A percentile compares a stretch with the other conserved stretches of the same genome.
Conservation (phyloP, 2,113 vertebrate species). For the Myiagra hebetior region DNA sequence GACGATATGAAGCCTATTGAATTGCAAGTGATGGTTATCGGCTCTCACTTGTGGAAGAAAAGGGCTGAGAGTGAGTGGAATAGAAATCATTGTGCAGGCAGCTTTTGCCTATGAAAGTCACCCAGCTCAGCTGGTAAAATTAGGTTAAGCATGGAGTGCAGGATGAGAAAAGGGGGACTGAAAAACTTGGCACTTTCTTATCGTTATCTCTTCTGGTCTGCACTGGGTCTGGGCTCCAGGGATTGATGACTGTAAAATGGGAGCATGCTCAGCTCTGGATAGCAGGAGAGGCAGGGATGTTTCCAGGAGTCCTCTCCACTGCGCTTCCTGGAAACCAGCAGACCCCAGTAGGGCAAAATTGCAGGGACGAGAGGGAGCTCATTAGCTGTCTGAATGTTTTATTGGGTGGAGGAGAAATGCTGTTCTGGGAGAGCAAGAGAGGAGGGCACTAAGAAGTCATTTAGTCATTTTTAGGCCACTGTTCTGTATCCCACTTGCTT, state of each 20-base stretch:
- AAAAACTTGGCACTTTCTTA: not conserved
- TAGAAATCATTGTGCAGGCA: constrained; percentile 1
- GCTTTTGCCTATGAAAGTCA: constrained; percentile 9
- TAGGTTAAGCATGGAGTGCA: not conserved
- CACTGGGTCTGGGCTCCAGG: not conserved
- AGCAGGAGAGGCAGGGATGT: not conserved
- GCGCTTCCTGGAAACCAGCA: not conserved
- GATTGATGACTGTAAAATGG: not conserved
- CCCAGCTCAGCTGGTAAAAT: not conserved
- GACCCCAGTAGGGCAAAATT: not conserved
- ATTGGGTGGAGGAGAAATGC: not conserved
- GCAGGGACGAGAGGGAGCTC: not conserved
- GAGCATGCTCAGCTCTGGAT: not conserved
- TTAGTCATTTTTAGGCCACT: not conserved
- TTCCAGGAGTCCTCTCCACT: not conserved
- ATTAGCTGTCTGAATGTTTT: not conserved
- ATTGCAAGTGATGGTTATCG: constrained; percentile 50
- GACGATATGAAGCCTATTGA: constrained; percentile 52
- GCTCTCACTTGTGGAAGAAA: constrained; percentile 14
- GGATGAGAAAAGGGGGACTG: not conserved
- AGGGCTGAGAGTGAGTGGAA: constrained; percentile 11
- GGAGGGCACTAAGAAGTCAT: not conserved
- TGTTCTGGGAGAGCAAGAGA: not conserved
- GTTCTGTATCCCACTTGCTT: not conserved
- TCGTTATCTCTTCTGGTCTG: not conserved